These are phyloP conservation scores for Tenebrio molitor DNA, from an alignment of 1,140 invertebrate species.

Conservation along the genomic window DNA sequence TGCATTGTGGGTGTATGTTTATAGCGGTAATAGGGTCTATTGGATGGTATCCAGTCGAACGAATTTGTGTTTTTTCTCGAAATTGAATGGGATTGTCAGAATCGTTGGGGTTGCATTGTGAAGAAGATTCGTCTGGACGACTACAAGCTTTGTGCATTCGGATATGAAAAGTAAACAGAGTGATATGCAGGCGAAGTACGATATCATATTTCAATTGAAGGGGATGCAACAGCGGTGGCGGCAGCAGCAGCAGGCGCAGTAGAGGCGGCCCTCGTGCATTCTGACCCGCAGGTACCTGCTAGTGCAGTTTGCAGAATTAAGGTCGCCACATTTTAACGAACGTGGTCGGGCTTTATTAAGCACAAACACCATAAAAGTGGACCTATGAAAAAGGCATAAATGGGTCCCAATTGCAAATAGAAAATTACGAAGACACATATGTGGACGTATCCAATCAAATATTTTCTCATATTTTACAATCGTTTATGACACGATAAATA, in stretches of 20 bases:
- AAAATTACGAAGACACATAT: constrained; percentile 32
- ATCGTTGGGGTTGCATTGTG: constrained; percentile 1
- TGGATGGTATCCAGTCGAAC: no score
- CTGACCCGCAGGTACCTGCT: constrained; percentile 24
- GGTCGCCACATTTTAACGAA: constrained; percentile 17
- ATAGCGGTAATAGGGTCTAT: no score
- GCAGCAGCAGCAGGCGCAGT: constrained; percentile 17
- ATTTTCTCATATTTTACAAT: constrained; percentile 56
- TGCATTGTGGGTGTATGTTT: no score
- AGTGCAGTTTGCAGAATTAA: constrained; percentile 20
- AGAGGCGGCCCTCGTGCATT: constrained; percentile 43
- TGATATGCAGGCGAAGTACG: constrained; percentile 58
- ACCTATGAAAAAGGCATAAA: constrained; percentile 37
- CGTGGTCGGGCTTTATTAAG: constrained; percentile 12
- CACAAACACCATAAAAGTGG: constrained; percentile 30
- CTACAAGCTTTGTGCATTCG: constrained; percentile 58
- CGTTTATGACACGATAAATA: constrained; percentile 62
- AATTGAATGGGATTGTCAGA: no score
- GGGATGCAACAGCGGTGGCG: constrained; percentile 46
- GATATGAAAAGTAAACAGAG: constrained; percentile 62
- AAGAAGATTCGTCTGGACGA: constrained; percentile 46
- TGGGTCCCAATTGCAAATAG: constrained; percentile 26
- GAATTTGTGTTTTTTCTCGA: no score
- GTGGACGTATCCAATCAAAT: constrained; percentile 53
- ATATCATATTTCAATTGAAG: constrained; percentile 60